Evolutionary conservation across 2,888 invertebrate species (phyloP).

Genomic region (Psylliodes chrysocephalus): DNA sequence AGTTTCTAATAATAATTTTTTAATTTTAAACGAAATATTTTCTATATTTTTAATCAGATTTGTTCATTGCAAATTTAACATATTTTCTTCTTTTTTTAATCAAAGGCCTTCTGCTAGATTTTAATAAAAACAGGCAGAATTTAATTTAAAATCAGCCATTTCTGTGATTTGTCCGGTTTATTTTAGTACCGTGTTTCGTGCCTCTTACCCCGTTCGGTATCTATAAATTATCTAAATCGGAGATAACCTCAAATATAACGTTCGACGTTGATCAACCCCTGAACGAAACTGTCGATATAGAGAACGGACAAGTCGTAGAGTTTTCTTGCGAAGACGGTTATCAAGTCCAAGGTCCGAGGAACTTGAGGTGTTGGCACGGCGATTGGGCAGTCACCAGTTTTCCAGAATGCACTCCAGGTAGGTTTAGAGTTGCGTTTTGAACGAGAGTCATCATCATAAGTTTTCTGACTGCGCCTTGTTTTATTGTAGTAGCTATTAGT

Average conservation of each 20-base stretch:
- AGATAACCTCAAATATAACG: slow-evolving; percentile 56
- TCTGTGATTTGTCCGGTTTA: slow-evolving; percentile 7
- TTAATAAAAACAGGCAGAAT: too few relatives aligned
- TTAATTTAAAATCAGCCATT: too few relatives aligned
- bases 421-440: slow-evolving; percentile 63
- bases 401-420: slow-evolving; percentile 82
- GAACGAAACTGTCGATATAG: slow-evolving; percentile 70
- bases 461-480: too few relatives aligned
- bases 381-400: slow-evolving; percentile 82
- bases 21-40: too few relatives aligned
- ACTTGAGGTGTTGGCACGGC: slow-evolving; percentile 81
- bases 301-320: slow-evolving; percentile 78
- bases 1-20: too few relatives aligned
- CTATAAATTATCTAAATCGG: slow-evolving; percentile 68
- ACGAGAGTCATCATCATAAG: not conserved
- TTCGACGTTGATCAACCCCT: slow-evolving; percentile 67
- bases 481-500: too few relatives aligned
- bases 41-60: too few relatives aligned
- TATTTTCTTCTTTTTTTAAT: too few relatives aligned
- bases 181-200: slow-evolving; percentile 76
- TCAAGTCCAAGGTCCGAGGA: slow-evolving; percentile 75
- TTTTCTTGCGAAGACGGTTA: slow-evolving; percentile 82
- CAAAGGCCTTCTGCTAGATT: too few relatives aligned
- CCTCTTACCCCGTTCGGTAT: slow-evolving; percentile 76
- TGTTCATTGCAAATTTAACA: too few relatives aligned